Evolutionary conservation across 2,113 vertebrate species (phyloP).

Genomic region (Macrotis lagotis): DNA sequence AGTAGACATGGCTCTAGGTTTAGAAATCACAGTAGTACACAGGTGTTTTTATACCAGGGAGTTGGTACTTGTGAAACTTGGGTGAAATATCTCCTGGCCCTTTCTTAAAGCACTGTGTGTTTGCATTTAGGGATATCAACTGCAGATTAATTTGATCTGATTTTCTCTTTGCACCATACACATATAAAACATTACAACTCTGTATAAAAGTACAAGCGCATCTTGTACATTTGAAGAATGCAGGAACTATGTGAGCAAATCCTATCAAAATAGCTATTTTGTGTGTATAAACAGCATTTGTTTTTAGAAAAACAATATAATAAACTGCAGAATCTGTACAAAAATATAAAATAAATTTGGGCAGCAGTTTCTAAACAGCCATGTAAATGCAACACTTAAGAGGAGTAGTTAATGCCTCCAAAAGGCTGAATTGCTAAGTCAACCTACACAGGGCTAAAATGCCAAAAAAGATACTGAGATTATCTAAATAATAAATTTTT

Average conservation of each 20-base stretch:
- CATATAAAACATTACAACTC: slow-evolving; percentile 86
- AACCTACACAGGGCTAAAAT: slow-evolving; percentile 88
- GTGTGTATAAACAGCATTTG: slow-evolving; percentile 89
- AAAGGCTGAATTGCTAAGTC: slow-evolving; percentile 88
- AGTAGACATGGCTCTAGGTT: slow-evolving; percentile 82
- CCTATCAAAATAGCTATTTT: slow-evolving; percentile 90
- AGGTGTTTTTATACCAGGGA: slow-evolving; percentile 79
- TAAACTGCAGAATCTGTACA: slow-evolving; percentile 92
- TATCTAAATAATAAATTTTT: slow-evolving; percentile 89
- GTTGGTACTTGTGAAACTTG: slow-evolving; percentile 80
- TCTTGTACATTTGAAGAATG: slow-evolving; percentile 87
- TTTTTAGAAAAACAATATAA: slow-evolving; percentile 90
- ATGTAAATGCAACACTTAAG: slow-evolving; percentile 89
- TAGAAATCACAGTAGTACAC: slow-evolving; percentile 83
- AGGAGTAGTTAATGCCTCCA: slow-evolving; percentile 88
- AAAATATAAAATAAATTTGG: slow-evolving; percentile 93
- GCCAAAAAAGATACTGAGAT: slow-evolving; percentile 84
- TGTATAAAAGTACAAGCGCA: slow-evolving; percentile 88
- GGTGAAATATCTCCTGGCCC: slow-evolving; percentile 78
- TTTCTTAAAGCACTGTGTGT: slow-evolving; percentile 82
- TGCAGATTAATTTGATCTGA: slow-evolving; percentile 85
- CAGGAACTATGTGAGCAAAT: slow-evolving; percentile 89
- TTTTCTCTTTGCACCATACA: slow-evolving; percentile 88
- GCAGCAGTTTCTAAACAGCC: slow-evolving; percentile 90
- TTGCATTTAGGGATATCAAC: slow-evolving; percentile 82